Evolutionary conservation across 1,140 invertebrate genomes (phyloP).

Genomic region (Subanguina moxae): DNA sequence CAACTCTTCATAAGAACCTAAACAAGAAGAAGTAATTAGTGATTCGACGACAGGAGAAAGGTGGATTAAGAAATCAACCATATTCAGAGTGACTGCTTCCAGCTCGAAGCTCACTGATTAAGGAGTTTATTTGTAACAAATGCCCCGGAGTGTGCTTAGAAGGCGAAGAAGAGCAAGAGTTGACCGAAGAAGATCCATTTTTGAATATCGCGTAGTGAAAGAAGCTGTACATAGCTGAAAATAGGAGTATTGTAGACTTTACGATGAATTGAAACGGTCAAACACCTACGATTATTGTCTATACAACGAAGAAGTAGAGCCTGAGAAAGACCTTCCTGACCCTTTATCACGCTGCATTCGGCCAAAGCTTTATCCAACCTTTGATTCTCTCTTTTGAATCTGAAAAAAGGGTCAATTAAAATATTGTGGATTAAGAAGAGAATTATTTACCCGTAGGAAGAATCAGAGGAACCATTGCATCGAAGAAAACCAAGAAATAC

Average conservation of each 20-base stretch:
- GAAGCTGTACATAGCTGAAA: conserved; percentile 52
- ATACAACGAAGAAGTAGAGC: conserved; percentile 51
- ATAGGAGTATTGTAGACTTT: too few species aligned
- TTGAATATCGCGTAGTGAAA: conserved; percentile 45
- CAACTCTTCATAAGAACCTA: conserved; percentile 51
- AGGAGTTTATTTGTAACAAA: not conserved
- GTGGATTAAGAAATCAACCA: conserved; percentile 15
- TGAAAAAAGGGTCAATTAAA: conserved; percentile 17
- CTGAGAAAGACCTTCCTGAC: conserved; percentile 31
- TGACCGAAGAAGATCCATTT: conserved; percentile 13
- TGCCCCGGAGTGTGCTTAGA: conserved; percentile 5
- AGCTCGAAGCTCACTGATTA: not conserved
- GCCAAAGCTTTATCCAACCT: conserved; percentile 44
- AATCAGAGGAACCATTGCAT: not conserved
- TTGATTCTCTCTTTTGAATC: conserved; percentile 43
- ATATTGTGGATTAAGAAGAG: not conserved
- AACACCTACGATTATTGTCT: conserved; percentile 46
- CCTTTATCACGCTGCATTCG: conserved; percentile 45
- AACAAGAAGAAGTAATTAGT: conserved; percentile 15
- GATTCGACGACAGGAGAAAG: too few species aligned
- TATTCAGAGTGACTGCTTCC: conserved; percentile 16
- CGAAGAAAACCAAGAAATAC: conserved; percentile 5
- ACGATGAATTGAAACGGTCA: too few species aligned
- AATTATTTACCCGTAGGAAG: conserved; percentile 7
- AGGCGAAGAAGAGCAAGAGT: conserved; percentile 4